These are phyloP conservation scores for Neomicropteryx cornuta DNA, from an alignment of 1,140 invertebrate genomes.

Conservation along the genomic window DNA sequence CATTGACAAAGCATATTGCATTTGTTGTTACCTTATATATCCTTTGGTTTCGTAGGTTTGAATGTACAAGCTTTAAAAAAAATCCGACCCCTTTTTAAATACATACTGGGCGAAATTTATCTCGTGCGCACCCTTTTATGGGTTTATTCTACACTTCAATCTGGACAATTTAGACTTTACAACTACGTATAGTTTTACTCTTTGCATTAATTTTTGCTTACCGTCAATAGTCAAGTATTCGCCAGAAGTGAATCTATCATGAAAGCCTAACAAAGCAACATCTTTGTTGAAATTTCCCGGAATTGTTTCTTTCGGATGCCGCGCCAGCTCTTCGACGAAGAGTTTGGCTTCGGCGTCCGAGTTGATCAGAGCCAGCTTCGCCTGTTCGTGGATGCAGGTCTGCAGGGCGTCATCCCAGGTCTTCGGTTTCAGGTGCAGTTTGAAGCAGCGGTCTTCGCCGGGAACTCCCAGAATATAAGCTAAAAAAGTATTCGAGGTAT, in stretches of 20 bases:
- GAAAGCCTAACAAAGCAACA: constrained; percentile 6
- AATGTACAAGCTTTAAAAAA: too few species aligned
- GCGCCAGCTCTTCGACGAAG: constrained; percentile 3
- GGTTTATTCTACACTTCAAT: too few species aligned
- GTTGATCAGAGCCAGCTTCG: constrained; percentile 12
- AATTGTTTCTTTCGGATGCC: constrained; percentile 5
- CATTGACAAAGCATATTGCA: too few species aligned
- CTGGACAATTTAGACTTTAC: too few species aligned
- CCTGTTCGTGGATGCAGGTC: constrained; percentile 10
- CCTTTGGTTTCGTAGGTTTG: too few species aligned
- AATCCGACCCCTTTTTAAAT: too few species aligned
- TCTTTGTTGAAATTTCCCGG: constrained; percentile 7
- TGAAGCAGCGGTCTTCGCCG: constrained; percentile 9
- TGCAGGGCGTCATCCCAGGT: constrained; percentile 10
- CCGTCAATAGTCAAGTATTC: constrained; percentile 6
- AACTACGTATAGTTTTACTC: too few species aligned
- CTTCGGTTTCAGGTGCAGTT: constrained; percentile 9
- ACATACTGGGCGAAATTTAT: too few species aligned
- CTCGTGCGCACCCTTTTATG: too few species aligned
- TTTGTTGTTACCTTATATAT: too few species aligned
- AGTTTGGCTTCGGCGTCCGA: constrained; percentile 9
- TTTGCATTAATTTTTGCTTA: constrained; percentile 5
- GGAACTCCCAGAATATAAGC: too few species aligned
- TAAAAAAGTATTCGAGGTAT: too few species aligned
- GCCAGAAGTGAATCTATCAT: constrained; percentile 5